Evolutionary conservation across 2,113 vertebrate genomes (phyloP).

Genomic region (Onychostruthus taczanowskii): DNA sequence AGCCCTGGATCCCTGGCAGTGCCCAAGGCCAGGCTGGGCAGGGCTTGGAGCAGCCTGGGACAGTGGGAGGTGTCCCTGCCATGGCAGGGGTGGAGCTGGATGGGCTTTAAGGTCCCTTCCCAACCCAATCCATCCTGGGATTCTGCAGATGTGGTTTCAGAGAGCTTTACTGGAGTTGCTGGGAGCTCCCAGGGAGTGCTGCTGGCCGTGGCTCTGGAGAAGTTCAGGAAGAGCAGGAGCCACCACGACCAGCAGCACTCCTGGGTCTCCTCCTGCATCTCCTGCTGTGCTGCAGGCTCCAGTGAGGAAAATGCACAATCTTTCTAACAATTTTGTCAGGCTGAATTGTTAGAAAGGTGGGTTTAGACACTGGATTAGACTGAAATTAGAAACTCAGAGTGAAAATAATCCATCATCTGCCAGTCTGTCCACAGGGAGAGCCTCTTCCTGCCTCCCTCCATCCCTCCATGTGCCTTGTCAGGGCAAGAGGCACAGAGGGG

Average conservation of each 20-base stretch:
- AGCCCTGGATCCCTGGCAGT: neutral
- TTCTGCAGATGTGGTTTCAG: neutral
- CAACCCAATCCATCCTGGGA: neutral
- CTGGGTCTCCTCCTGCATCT: neutral
- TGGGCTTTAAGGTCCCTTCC: neutral
- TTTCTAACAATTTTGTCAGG: neutral
- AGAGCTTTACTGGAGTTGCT: neutral
- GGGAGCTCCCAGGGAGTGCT: neutral
- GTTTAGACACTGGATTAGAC: too few species aligned
- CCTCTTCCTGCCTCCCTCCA: neutral
- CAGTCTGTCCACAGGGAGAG: neutral
- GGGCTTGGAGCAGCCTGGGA: neutral
- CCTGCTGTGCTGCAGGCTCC: neutral
- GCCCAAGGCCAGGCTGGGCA: neutral
- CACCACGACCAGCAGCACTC: neutral
- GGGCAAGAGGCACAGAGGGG: neutral
- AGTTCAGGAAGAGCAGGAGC: neutral
- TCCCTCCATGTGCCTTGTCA: neutral
- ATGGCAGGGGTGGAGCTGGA: neutral
- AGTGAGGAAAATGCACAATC: neutral
- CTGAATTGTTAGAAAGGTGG: too few species aligned
- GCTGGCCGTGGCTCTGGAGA: fast-evolving
- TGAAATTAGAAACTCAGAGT: neutral
- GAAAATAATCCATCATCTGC: neutral
- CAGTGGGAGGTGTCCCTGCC: neutral